Evolutionary conservation across 2,113 vertebrate species (phyloP).

Genomic region (Peucedramus taeniatus): DNA sequence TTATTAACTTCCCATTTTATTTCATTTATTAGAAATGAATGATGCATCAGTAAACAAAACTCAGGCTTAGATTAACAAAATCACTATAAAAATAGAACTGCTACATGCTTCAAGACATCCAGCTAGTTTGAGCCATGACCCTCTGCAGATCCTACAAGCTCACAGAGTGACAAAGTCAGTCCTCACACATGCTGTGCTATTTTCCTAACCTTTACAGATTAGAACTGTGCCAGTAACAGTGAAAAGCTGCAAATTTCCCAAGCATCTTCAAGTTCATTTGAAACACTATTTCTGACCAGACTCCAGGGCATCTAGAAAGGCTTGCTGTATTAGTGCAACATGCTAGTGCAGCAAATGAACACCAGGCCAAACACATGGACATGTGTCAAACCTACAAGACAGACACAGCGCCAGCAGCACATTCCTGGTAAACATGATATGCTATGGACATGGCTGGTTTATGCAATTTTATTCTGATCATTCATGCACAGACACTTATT

Average conservation of each 20-base stretch:
- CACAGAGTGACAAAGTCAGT: neutral
- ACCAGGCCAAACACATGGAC: neutral
- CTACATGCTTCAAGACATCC: neutral
- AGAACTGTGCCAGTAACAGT: neutral
- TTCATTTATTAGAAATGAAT: neutral
- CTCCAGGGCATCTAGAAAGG: neutral
- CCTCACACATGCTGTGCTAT: neutral
- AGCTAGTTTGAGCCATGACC: neutral
- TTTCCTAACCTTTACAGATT: neutral
- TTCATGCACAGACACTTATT: neutral
- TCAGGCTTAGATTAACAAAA: neutral
- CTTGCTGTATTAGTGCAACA: neutral
- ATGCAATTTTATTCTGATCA: neutral
- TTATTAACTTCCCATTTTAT: neutral
- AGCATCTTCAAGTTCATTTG: neutral
- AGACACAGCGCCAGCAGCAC: neutral
- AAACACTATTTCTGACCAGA: neutral
- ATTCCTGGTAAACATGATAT: neutral
- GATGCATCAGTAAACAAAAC: neutral
- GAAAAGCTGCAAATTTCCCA: neutral
- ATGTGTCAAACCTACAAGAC: neutral
- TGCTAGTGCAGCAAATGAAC: neutral
- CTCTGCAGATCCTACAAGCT: neutral
- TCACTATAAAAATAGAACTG: neutral
- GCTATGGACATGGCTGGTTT: neutral